phyloP scores from a whole-genome alignment of 2,888 invertebrate genomes.

The Gandaritis pyraliata region DNA sequence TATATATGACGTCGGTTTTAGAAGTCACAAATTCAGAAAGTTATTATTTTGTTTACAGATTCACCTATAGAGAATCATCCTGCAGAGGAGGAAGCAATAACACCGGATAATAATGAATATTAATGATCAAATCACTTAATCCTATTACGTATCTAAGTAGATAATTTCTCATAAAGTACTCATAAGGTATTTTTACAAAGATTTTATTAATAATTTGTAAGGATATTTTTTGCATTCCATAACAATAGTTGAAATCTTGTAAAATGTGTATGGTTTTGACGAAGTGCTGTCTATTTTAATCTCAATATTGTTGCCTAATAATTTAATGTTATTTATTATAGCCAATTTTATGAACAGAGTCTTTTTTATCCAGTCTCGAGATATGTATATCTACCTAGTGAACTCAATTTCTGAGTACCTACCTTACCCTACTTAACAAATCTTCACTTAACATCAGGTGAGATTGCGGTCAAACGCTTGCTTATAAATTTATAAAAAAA shows the following conservation, averaged over 20 bases:
- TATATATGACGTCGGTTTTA: too few relatives aligned
- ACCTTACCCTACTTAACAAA: too few relatives aligned
- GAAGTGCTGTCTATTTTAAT: conserved; percentile 8
- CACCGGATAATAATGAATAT: conserved; percentile 13
- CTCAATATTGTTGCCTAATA: conserved; percentile 1
- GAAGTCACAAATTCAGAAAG: neutral
- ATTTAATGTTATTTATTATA: conserved; percentile 14
- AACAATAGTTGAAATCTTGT: neutral
- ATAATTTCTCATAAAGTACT: too few relatives aligned
- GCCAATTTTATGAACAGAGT: conserved; percentile 1
- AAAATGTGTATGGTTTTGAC: neutral
- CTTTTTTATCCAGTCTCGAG: neutral
- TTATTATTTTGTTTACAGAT: conserved; percentile 19
- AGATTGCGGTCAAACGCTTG: too few relatives aligned
- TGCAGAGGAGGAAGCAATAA: conserved; percentile 11
- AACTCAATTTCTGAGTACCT: too few relatives aligned
- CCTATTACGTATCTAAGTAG: neutral
- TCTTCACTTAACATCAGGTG: too few relatives aligned
- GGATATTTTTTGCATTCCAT: too few relatives aligned
- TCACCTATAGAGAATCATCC: conserved; percentile 10
- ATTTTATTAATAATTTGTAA: too few relatives aligned
- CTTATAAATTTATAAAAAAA: too few relatives aligned
- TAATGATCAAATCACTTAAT: neutral
- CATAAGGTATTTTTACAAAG: too few relatives aligned
- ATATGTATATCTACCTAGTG: too few relatives aligned